Evolutionary conservation across 2,113 vertebrate genomes (phyloP), one percentile per base, ranked within the genome.

Genomic region (Microtus ochrogaster): DNA sequence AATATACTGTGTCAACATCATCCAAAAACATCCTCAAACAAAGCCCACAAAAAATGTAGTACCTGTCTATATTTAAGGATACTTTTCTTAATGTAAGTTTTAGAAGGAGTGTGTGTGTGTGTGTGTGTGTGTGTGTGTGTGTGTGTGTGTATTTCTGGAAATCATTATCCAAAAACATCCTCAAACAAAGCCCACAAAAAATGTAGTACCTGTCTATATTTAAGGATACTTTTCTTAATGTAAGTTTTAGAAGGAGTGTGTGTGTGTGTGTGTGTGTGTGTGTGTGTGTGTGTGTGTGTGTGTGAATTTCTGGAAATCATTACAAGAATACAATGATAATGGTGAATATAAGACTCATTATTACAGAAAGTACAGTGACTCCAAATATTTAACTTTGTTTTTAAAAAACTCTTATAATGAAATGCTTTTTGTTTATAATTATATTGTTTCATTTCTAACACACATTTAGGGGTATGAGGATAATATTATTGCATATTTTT

Each of bases 371-470:
- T 90, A 36, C 5, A 36, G 13, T 95, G 68, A 3, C 1, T 78
- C 72, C 66, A 92, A 76, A 82, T 66, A 63, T 28, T 82, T 72
- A 72, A 63, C 68, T 76, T 95, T 91, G 52, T 47, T 39, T 83
- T 39, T 83, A 68, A 76, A 28, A 61, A 89, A 21, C 55, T 74
- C 28, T 92, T 33, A 2, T 70, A 87, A 94, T 4, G 3, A 39
- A 88, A 9, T 28, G 30, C 58, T 28, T 76, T 93, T 84, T 47
- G 28, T 88, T 68, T 74, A 87, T 79, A 87, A 88, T 61, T 11
- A 0, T 85, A 30, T 17, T 5, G 5, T 65, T 91, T 73, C 4
- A 78, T 89, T 82, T 95, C 22, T 82, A 81, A 68, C 11, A 92
- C 0, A 13, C 1, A 19, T 85, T 36, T 6, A 52, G 44, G 7